Evolutionary conservation across 30 jellyfish, hydroid and myxozoan species (phyloP).

Genomic region (Nemopilema nomurai): DNA sequence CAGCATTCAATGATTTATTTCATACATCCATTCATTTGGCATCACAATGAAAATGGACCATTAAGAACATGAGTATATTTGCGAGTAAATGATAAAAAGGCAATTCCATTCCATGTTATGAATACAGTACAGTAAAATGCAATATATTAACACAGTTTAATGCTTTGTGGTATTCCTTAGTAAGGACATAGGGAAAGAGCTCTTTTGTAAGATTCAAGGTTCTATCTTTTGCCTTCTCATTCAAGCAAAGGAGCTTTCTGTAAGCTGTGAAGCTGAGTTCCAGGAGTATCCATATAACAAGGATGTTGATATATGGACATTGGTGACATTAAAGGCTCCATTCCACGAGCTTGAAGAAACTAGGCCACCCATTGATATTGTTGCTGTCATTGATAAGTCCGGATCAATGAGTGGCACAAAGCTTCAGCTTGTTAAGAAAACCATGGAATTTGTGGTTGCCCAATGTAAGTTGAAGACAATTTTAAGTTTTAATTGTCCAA

Average conservation of each 20-base stretch:
- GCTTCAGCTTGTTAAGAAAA: constrained; percentile 72
- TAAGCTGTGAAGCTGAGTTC: constrained; percentile 71
- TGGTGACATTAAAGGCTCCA: constrained; percentile 83
- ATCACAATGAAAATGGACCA: no score
- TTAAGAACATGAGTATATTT: no score
- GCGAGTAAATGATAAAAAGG: no score
- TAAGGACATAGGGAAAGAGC: no score
- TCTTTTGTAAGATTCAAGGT: no score
- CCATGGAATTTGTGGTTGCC: constrained; percentile 72
- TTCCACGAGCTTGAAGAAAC: constrained; percentile 52
- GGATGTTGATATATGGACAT: constrained; percentile 80
- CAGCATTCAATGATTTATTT: no score
- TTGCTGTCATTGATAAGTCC: constrained; percentile 90
- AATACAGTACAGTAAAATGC: no score
- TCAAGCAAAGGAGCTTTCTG: constrained; percentile 32
- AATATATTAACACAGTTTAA: no score
- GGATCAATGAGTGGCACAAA: constrained; percentile 91
- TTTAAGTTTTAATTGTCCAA: no score
- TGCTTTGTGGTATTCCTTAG: no score
- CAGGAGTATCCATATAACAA: constrained; percentile 63
- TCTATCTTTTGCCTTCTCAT: neutral
- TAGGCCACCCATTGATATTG: constrained; percentile 85
- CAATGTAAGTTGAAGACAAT: constrained; percentile 65
- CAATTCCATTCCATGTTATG: no score
- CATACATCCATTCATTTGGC: no score